These are phyloP conservation scores for Oligia strigilis DNA, from an alignment of 2,888 invertebrate species.

Conservation along the genomic window DNA sequence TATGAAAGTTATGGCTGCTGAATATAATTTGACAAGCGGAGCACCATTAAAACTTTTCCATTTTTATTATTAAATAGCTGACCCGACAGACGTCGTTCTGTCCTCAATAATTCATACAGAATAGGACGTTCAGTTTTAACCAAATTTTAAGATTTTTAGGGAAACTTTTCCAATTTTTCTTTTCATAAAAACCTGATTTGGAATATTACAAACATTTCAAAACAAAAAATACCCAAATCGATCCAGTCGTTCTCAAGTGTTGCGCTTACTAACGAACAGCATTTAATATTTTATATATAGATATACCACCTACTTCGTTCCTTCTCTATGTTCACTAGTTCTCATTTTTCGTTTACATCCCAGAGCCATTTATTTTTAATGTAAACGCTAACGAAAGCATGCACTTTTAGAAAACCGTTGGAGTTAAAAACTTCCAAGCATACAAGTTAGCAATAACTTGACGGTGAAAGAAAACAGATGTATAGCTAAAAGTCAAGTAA, in stretches of 20 bases:
- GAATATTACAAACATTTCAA: neutral
- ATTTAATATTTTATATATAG: neutral
- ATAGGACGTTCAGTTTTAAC: neutral
- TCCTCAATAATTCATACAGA: neutral
- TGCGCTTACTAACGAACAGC: neutral
- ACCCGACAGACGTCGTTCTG: neutral
- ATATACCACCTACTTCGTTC: neutral
- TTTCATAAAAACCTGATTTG: neutral
- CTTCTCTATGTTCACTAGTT: neutral
- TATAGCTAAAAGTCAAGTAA: constrained; percentile 66
- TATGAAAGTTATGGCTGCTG: neutral
- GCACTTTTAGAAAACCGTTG: constrained; percentile 12
- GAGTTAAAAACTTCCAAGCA: neutral
- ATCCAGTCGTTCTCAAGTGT: neutral
- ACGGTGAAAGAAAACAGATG: constrained; percentile 64
- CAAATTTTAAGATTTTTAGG: neutral
- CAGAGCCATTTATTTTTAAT: neutral
- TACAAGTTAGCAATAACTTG: constrained; percentile 25
- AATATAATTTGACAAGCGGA: neutral
- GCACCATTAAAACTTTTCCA: neutral
- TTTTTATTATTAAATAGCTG: neutral
- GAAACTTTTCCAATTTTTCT: neutral
- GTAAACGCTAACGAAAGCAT: neutral
- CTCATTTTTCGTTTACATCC: neutral
- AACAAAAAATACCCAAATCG: neutral